Percentiles rank a stretch among this genome's conserved stretches.
Evolutionary conservation across 2,888 invertebrate species (phyloP).

Genomic region (Thyatira batis): DNA sequence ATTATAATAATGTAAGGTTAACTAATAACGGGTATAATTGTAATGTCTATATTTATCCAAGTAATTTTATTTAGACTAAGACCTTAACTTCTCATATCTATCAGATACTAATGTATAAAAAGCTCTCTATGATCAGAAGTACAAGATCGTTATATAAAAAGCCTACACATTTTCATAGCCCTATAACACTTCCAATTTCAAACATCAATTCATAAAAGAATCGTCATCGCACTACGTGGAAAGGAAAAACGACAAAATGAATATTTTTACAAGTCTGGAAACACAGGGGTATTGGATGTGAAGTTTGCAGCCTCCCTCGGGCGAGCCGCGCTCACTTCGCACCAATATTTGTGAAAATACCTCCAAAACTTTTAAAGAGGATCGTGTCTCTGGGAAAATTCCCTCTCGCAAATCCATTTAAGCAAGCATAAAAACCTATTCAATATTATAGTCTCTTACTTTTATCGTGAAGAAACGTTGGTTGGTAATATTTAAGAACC

Average conservation of each 20-base stretch:
- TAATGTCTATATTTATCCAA: too few relatives aligned
- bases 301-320: slow-evolving; percentile 45
- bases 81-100: too few relatives aligned
- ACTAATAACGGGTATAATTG: too few relatives aligned
- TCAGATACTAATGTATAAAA: too few relatives aligned
- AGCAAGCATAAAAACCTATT: slow-evolving; percentile 29
- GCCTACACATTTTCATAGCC: neutral
- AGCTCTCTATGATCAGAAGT: too few relatives aligned
- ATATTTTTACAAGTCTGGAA: slow-evolving; percentile 67
- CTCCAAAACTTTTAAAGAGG: slow-evolving; percentile 58
- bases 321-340: slow-evolving; percentile 47
- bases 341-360: slow-evolving; percentile 66
- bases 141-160: neutral
- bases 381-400: slow-evolving; percentile 39
- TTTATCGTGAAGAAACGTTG: too few relatives aligned
- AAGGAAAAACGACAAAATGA: slow-evolving; percentile 56
- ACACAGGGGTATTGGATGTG: slow-evolving; percentile 53
- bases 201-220: slow-evolving; percentile 30
- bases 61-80: too few relatives aligned
- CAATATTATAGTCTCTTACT: slow-evolving; percentile 13
- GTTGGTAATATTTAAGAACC: too few relatives aligned
- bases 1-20: too few relatives aligned
- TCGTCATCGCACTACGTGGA: slow-evolving; percentile 27
- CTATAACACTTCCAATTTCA: slow-evolving; percentile 12
- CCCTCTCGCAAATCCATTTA: slow-evolving; percentile 46